Percentiles rank a stretch among this genome's conserved stretches.
Conservation (phyloP, 2,888 invertebrate genomes). For the Thereva nobilitata region DNA sequence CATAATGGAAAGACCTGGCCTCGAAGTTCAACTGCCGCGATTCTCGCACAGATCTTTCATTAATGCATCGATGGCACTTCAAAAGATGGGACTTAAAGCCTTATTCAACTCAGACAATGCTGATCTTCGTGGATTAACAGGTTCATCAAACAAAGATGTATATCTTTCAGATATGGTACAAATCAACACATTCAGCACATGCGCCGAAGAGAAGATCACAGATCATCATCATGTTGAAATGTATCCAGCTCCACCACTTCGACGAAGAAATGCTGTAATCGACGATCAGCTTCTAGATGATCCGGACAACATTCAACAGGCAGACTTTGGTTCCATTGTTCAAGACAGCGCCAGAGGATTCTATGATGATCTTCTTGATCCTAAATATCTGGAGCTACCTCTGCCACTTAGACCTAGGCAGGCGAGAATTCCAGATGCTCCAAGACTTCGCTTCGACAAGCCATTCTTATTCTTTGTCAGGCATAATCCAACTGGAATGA, state of each 20-base stretch:
- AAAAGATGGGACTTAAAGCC: constrained; percentile 80
- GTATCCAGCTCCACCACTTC: constrained; percentile 72
- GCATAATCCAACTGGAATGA: constrained; percentile 90
- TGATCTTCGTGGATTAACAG: constrained; percentile 81
- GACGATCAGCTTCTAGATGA: constrained; percentile 42
- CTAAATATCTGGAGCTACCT: constrained; percentile 63
- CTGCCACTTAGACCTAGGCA: constrained; percentile 72
- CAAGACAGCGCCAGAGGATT: constrained; percentile 71
- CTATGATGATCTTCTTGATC: constrained; percentile 67
- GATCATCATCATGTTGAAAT: constrained; percentile 80
- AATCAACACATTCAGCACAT: constrained; percentile 81
- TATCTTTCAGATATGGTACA: constrained; percentile 84
- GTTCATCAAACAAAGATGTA: constrained; percentile 73
- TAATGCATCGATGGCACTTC: constrained; percentile 77
- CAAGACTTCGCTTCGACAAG: constrained; percentile 79
- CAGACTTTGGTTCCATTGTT: constrained; percentile 53
- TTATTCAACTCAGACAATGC: constrained; percentile 76
- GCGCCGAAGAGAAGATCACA: constrained; percentile 73
- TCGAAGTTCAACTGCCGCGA: constrained; percentile 82
- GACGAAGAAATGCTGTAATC: constrained; percentile 60
- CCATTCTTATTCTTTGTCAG: constrained; percentile 88
- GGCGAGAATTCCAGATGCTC: constrained; percentile 71
- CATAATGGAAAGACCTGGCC: constrained; percentile 72
- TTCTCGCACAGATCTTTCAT: constrained; percentile 82
- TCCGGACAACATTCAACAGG: constrained; percentile 46